Conservation (phyloP, 2,113 vertebrate genomes). For the Platichthys flesus region DNA sequence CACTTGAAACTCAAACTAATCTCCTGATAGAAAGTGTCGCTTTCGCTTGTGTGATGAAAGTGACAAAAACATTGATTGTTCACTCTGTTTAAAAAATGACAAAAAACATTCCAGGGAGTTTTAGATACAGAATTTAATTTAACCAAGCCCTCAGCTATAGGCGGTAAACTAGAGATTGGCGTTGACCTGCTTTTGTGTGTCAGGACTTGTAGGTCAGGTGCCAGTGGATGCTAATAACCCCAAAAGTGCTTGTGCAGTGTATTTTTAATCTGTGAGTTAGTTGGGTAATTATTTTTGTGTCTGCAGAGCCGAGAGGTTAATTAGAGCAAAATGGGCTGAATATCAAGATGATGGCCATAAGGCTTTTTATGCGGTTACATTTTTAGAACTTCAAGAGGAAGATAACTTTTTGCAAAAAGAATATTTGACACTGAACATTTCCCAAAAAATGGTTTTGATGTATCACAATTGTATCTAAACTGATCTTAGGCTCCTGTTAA, state of each 20-base stretch:
- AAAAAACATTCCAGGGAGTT: neutral
- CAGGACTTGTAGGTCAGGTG: neutral
- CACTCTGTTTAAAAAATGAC: neutral
- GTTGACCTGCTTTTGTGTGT: slow-evolving; percentile 26
- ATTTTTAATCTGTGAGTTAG: slow-evolving; percentile 10
- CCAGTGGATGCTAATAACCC: neutral
- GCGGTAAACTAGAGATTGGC: neutral
- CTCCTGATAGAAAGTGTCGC: neutral
- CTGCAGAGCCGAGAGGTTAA: neutral
- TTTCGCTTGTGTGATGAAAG: neutral
- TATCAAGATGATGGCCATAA: slow-evolving; percentile 12
- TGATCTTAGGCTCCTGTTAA: slow-evolving; percentile 36
- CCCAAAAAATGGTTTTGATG: slow-evolving; percentile 31
- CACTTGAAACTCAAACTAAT: too few relatives aligned
- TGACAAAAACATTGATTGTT: neutral
- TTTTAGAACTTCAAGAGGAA: slow-evolving; percentile 19
- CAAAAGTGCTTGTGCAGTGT: neutral
- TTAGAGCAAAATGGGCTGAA: slow-evolving; percentile 3
- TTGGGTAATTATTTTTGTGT: slow-evolving; percentile 16
- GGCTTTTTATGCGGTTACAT: slow-evolving; percentile 18
- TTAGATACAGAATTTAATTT: neutral
- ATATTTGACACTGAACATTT: slow-evolving; percentile 43
- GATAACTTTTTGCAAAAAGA: slow-evolving; percentile 1
- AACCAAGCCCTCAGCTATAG: neutral
- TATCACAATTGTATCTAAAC: slow-evolving; percentile 44